phyloP scores from a whole-genome alignment of 2,113 vertebrate genomes.

The Tachuris rubrigastra region DNA sequence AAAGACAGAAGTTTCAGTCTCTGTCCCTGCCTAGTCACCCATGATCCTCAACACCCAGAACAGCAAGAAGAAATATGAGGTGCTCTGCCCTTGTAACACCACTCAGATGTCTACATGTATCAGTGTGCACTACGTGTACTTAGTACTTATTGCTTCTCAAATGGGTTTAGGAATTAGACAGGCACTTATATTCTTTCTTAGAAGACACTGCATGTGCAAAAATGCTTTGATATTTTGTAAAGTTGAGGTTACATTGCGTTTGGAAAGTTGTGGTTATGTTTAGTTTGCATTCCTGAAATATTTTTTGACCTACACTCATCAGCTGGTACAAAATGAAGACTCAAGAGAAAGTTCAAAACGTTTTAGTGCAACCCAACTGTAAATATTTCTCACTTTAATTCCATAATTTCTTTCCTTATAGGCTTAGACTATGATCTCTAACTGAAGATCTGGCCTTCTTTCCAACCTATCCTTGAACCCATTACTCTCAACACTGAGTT shows the following conservation, averaged over 20 bases:
- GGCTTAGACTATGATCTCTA: background rate
- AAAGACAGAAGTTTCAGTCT: background rate
- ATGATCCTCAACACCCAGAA: background rate
- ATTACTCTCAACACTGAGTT: background rate
- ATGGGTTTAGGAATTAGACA: background rate
- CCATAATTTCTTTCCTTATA: background rate
- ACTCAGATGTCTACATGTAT: background rate
- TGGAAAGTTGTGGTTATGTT: background rate
- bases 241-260: background rate
- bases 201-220: background rate
- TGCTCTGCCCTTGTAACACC: background rate
- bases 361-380: background rate
- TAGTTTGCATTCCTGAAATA: background rate
- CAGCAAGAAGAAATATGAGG: background rate
- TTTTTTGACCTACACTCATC: background rate
- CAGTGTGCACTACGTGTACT: background rate
- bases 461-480: background rate
- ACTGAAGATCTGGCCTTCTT: background rate
- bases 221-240: background rate
- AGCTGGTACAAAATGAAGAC: background rate
- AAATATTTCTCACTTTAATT: background rate
- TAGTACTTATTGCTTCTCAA: background rate
- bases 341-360: background rate
- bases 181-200: background rate
- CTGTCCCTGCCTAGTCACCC: background rate